Evolutionary conservation across 2,888 invertebrate species (phyloP).

Genomic region (Melinaea menophilus): DNA sequence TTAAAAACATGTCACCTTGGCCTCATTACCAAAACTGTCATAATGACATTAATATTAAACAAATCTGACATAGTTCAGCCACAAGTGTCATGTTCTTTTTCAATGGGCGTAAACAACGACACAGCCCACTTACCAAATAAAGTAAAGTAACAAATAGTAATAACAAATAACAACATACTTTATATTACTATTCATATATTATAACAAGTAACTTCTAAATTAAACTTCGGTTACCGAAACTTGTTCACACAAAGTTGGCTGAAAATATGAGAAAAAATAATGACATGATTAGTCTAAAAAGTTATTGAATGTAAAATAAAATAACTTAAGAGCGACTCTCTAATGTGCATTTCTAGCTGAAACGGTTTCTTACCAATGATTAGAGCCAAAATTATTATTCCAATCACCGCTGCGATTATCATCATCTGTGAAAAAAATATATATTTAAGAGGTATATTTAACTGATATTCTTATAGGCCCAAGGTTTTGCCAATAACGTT

Average conservation of each 20-base stretch:
- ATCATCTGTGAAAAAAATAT: slow-evolving; percentile 82
- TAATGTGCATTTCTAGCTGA: slow-evolving; percentile 33
- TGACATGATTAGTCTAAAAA: slow-evolving; percentile 63
- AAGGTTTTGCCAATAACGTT: not conserved
- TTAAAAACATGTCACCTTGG: slow-evolving; percentile 17
- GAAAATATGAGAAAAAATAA: slow-evolving; percentile 70
- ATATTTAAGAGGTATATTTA: not conserved
- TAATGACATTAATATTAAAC: not conserved
- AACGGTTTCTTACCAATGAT: slow-evolving; percentile 87
- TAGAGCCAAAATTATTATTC: slow-evolving; percentile 88
- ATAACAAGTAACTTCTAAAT: slow-evolving; percentile 69
- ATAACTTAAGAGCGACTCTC: slow-evolving; percentile 35
- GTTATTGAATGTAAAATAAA: slow-evolving; percentile 37
- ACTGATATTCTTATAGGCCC: not conserved
- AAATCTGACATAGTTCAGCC: not conserved
- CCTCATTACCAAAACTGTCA: not conserved
- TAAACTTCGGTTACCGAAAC: slow-evolving; percentile 70
- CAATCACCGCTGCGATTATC: slow-evolving; percentile 93
- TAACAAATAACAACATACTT: slow-evolving; percentile 60
- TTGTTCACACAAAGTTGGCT: slow-evolving; percentile 77
- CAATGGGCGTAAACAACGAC: slow-evolving; percentile 50
- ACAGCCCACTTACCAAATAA: slow-evolving; percentile 69
- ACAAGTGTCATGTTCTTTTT: slow-evolving; percentile 20
- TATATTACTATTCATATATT: slow-evolving; percentile 57
- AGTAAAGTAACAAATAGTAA: slow-evolving; percentile 51